Base-by-base conservation (phyloP, 2,113 vertebrate species). In the Engraulis encrasicolus region DNA sequence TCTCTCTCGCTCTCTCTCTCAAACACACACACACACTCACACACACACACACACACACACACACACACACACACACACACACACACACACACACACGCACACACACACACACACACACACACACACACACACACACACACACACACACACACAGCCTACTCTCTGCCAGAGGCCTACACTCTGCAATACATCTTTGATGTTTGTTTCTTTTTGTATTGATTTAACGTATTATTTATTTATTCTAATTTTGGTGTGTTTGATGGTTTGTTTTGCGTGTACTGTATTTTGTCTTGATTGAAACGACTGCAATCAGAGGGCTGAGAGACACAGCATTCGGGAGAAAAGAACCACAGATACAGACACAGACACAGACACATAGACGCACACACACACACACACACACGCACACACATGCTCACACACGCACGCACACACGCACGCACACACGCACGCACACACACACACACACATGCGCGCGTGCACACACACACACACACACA, bases 111-210 rank as follows among this genome's bases (percentile, higher is more conserved):
- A 66, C 58, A 66, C 58, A 66, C 58, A 66, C 58, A 66, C n/a
- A 66, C 58, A 66, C 58, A 66, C 58, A 66, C 58, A 27, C 58
- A 66, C 58, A 66, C 23, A 66, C 58, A 66, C 58, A 66, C 58
- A 66, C 6, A 66, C 20, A 66, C 23, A 48, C 40, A 52, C 77
- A 6, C 52, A 80, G n/a, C n/a, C n/a, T n/a, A n/a, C n/a, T n/a
- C n/a, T n/a, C n/a, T n/a, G n/a, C n/a, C n/a, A n/a, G n/a, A n/a
- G n/a, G n/a, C n/a, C n/a, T n/a, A n/a, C n/a, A n/a, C n/a, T n/a
- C n/a, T n/a, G n/a, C n/a, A n/a, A n/a, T n/a, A n/a, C n/a, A n/a
- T n/a, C n/a, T n/a, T n/a, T n/a, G n/a, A n/a, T n/a, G n/a, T n/a
- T n/a, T n/a, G n/a, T n/a, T n/a, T n/a, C n/a, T n/a, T n/a, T n/a